Conservation (phyloP, 2,797 vertebrate species). For the Mallotus villosus region DNA sequence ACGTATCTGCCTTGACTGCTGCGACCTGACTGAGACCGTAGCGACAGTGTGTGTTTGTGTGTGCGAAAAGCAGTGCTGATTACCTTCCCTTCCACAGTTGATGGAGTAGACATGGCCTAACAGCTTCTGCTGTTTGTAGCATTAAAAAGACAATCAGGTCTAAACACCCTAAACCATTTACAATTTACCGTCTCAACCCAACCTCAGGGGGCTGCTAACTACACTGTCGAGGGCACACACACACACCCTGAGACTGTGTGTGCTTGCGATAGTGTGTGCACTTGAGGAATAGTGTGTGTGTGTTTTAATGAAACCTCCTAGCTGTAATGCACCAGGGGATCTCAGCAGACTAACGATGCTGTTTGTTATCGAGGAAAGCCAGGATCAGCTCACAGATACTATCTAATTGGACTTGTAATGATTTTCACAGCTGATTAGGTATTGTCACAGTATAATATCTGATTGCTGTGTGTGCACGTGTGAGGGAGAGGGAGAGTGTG, state of each 20-base stretch:
- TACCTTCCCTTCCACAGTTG: conserved; percentile 41
- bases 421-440: conserved; percentile 28
- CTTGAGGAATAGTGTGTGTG: conserved; percentile 39
- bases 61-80: conserved; percentile 23
- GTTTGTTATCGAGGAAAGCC: conserved; percentile 32
- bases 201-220: conserved; percentile 30
- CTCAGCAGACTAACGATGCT: conserved; percentile 26
- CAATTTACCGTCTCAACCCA: conserved; percentile 59
- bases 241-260: conserved; percentile 8
- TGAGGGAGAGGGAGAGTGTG: conserved; percentile 9
- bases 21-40: conserved; percentile 5
- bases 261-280: conserved; percentile 19
- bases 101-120: conserved; percentile 43
- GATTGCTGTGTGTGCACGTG: neutral
- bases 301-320: conserved; percentile 31
- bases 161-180: conserved; percentile 62
- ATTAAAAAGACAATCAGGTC: conserved; percentile 68
- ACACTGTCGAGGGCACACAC: neutral
- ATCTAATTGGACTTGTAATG: conserved; percentile 22
- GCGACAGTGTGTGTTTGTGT: neutral
- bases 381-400: conserved; percentile 15
- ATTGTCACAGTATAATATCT: neutral
- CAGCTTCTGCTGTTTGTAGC: conserved; percentile 39
- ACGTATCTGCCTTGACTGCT: conserved; percentile 29
- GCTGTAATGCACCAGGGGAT: conserved; percentile 23